phyloP scores from a whole-genome alignment of 2,888 invertebrate species.

The Serrognathus titanus region DNA sequence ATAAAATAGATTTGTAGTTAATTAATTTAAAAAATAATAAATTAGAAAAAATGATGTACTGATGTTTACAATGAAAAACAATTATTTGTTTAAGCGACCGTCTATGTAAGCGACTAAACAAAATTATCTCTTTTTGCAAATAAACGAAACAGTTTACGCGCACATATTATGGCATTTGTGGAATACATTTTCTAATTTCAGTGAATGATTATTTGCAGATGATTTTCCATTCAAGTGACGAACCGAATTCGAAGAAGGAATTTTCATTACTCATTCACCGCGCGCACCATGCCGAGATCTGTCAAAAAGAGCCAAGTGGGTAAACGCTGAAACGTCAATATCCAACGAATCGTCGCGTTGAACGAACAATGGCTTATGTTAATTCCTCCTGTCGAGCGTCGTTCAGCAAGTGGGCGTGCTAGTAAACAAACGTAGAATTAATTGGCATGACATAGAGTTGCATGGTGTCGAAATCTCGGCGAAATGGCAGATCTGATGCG shows the following conservation, averaged over 20 bases:
- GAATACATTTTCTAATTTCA: too few species aligned
- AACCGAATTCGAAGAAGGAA: slow-evolving; percentile 1
- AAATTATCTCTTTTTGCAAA: too few species aligned
- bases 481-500: slow-evolving; percentile 70
- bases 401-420: slow-evolving; percentile 7
- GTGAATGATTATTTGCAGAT: too few species aligned
- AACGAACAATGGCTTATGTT: slow-evolving; percentile 37
- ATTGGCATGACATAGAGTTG: background rate
- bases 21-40: too few species aligned
- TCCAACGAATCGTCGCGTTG: slow-evolving; percentile 12
- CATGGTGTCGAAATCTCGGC: background rate
- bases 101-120: too few species aligned
- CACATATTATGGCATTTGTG: too few species aligned
- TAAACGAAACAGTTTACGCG: too few species aligned
- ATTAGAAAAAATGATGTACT: too few species aligned
- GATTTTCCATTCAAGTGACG: background rate
- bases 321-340: slow-evolving; percentile 27
- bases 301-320: slow-evolving; percentile 11
- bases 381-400: slow-evolving; percentile 23
- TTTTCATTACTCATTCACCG: background rate
- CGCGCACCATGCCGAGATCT: slow-evolving; percentile 3
- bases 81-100: too few species aligned
- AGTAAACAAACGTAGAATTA: background rate
- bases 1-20: too few species aligned
- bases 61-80: too few species aligned